Evolutionary conservation across 2,797 vertebrate species (phyloP).

Genomic region (Sebastes taczanowskii): DNA sequence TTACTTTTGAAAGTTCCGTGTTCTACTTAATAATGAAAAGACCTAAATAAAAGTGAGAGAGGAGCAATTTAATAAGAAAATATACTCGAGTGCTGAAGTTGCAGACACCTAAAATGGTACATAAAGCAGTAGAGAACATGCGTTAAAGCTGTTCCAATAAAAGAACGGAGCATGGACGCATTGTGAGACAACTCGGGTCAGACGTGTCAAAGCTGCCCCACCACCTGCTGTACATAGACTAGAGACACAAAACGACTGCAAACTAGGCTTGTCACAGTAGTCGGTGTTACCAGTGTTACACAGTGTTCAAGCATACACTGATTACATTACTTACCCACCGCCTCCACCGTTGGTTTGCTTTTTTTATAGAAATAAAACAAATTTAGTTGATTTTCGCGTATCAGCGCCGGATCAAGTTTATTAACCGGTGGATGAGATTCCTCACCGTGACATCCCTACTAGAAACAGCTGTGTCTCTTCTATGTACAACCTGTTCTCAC

Average conservation of each 20-base stretch:
- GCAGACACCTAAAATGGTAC: background rate
- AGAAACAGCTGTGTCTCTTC: rapidly evolving
- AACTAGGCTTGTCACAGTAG: background rate
- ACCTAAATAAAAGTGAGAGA: conserved; percentile 25
- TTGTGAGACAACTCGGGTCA: background rate
- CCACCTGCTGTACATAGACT: background rate
- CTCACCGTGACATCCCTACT: too few relatives aligned
- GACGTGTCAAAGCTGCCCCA: background rate
- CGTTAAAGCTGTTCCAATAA: background rate
- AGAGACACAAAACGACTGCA: background rate
- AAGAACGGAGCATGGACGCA: background rate
- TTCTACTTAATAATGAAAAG: conserved; percentile 46
- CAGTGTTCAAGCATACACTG: too few relatives aligned
- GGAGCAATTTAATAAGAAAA: background rate
- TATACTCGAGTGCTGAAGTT: background rate
- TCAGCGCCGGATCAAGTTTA: too few relatives aligned
- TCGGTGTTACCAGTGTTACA: too few relatives aligned
- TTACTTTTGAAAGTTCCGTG: conserved; percentile 47
- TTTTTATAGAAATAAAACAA: too few relatives aligned
- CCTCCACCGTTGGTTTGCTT: too few relatives aligned
- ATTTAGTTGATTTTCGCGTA: too few relatives aligned
- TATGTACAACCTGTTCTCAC: background rate
- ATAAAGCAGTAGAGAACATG: background rate
- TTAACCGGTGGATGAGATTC: too few relatives aligned
- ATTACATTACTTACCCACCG: too few relatives aligned